Evolutionary conservation across 2,113 vertebrate species (phyloP).

Genomic region (Ictalurus furcatus): DNA sequence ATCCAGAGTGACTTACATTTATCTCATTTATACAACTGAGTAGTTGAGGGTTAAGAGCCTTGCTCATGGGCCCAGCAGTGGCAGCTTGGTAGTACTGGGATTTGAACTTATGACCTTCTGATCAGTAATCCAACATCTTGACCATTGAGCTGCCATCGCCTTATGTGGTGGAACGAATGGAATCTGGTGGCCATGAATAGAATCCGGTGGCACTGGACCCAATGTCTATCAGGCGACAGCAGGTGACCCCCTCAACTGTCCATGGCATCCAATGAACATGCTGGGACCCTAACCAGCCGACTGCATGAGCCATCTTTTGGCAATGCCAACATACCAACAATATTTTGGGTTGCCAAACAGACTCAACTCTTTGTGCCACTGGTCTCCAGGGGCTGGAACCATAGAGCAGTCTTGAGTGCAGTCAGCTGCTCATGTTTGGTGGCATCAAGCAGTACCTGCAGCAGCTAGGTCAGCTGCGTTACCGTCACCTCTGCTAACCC

Average conservation of each 20-base stretch:
- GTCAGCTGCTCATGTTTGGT: not conserved
- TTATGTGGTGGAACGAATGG: too few relatives aligned
- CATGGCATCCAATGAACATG: not conserved
- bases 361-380: not conserved
- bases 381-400: not conserved
- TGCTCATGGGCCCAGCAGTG: too few relatives aligned
- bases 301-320: too few relatives aligned
- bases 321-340: not conserved
- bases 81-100: too few relatives aligned
- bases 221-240: not conserved
- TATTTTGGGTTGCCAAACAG: not conserved
- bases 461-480: not conserved
- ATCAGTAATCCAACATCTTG: too few relatives aligned
- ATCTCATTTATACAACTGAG: too few relatives aligned
- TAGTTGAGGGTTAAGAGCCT: too few relatives aligned
- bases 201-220: not conserved
- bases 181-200: not conserved
- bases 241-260: not conserved
- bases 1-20: too few relatives aligned
- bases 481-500: not conserved
- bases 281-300: not conserved
- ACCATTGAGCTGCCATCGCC: too few relatives aligned
- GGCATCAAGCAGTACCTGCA: not conserved
- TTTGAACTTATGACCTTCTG: too few relatives aligned
- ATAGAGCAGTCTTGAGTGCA: not conserved